These are phyloP conservation scores for Acinonyx jubatus DNA, from an alignment of 2,113 vertebrate genomes.

Conservation along the genomic window DNA sequence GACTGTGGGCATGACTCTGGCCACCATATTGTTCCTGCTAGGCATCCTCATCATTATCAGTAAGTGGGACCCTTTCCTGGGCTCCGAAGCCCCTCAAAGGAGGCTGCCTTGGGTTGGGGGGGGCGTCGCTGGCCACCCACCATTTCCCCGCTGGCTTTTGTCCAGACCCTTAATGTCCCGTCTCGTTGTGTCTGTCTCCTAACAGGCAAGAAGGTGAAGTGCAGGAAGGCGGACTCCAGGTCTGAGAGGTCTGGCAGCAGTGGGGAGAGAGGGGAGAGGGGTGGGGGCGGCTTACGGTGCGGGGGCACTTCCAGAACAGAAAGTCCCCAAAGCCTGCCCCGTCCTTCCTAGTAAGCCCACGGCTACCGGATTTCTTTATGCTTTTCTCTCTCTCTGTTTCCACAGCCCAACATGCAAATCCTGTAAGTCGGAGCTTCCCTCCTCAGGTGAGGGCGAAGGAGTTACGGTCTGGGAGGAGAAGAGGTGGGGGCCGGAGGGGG, in stretches of 20 bases:
- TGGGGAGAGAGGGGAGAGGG: neutral
- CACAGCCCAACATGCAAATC: constrained; percentile 78
- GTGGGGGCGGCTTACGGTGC: neutral
- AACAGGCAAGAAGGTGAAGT: constrained; percentile 81
- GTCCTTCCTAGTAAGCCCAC: neutral
- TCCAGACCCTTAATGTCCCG: neutral
- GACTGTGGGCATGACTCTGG: constrained; percentile 91
- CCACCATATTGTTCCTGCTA: constrained; percentile 89
- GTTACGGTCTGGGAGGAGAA: neutral
- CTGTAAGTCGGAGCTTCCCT: constrained; percentile 79
- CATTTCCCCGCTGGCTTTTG: neutral
- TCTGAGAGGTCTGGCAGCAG: constrained; percentile 76
- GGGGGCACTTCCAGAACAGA: neutral
- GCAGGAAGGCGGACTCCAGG: constrained; percentile 79
- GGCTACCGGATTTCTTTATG: neutral
- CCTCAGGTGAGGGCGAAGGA: constrained; percentile 71
- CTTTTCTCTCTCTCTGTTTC: neutral
- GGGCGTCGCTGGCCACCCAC: neutral
- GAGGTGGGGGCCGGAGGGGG: neutral
- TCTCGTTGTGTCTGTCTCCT: constrained; percentile 34
- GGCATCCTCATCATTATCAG: constrained; percentile 93
- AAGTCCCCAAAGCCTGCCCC: neutral
- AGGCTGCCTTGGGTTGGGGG: neutral
- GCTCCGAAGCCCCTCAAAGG: neutral
- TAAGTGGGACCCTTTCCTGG: constrained; percentile 75